phyloP scores from a whole-genome alignment of 1,140 invertebrate species.

The Hestina assimilis region DNA sequence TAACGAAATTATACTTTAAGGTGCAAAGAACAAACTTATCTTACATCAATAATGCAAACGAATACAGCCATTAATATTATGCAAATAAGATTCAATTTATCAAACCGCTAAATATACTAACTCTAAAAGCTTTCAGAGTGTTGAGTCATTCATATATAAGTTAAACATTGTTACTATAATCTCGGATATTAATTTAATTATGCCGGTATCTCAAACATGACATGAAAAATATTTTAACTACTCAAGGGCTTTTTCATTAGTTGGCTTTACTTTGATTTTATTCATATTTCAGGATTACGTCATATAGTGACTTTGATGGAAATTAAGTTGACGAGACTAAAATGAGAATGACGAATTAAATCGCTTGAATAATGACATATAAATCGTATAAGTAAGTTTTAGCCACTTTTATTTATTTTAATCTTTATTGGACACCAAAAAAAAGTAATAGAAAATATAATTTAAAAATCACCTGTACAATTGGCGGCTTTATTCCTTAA shows the following conservation, averaged over 20 bases:
- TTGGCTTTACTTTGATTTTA: not conserved
- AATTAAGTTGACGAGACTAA: too few species aligned
- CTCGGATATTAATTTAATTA: constrained; percentile 12
- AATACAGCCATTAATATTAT: not conserved
- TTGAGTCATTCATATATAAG: not conserved
- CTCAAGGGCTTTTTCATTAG: not conserved
- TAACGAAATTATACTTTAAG: too few species aligned
- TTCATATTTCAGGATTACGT: not conserved
- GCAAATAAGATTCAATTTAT: not conserved
- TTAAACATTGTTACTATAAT: constrained; percentile 10
- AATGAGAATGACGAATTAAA: too few species aligned
- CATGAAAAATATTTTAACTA: constrained; percentile 12
- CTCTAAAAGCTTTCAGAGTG: constrained; percentile 11
- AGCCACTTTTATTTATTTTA: too few species aligned
- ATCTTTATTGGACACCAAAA: too few species aligned
- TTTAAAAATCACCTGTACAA: too few species aligned
- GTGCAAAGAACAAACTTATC: too few species aligned
- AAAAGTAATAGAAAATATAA: too few species aligned
- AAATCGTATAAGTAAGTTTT: too few species aligned
- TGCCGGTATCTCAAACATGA: not conserved
- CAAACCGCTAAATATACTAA: not conserved
- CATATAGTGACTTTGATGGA: not conserved
- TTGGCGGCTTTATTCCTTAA: too few species aligned
- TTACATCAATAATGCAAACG: not conserved
- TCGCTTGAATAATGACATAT: too few species aligned